Conservation (phyloP, 2,888 invertebrate species). For the Encarsia formosa region DNA sequence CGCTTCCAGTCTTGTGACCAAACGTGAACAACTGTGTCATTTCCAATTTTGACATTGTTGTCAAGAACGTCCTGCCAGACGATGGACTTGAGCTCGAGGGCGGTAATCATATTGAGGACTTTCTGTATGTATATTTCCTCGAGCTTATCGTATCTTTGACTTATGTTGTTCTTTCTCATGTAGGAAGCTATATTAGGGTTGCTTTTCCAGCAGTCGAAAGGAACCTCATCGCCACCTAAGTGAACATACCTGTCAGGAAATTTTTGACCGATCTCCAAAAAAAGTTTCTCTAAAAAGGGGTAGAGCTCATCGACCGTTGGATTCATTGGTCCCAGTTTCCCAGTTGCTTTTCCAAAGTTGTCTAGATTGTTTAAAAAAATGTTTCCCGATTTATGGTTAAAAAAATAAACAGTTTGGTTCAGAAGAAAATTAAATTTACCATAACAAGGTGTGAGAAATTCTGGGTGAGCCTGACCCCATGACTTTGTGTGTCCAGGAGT, state of each 20-base stretch:
- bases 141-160: conserved; percentile 55
- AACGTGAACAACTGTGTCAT: conserved; percentile 73
- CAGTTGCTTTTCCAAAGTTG: conserved; percentile 49
- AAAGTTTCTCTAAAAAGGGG: conserved; percentile 63
- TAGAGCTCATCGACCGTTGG: conserved; percentile 66
- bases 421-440: neutral
- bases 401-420: no score
- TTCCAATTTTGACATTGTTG: conserved; percentile 62
- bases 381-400: no score
- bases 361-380: no score
- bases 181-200: conserved; percentile 63
- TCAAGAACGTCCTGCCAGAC: conserved; percentile 86
- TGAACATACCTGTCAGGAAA: conserved; percentile 85
- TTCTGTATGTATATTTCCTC: conserved; percentile 68
- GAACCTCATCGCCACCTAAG: conserved; percentile 90
- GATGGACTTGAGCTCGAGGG: conserved; percentile 56
- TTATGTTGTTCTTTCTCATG: conserved; percentile 58
- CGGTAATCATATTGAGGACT: conserved; percentile 55
- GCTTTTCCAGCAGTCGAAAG: conserved; percentile 72
- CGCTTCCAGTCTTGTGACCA: conserved; percentile 61
- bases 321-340: conserved; percentile 75
- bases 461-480: conserved; percentile 75
- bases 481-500: conserved; percentile 85
- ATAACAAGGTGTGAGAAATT: conserved; percentile 73
- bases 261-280: conserved; percentile 64